These are phyloP conservation scores for Uromys caudimaculatus DNA, from an alignment of 2,797 vertebrate species.

Conservation along the genomic window DNA sequence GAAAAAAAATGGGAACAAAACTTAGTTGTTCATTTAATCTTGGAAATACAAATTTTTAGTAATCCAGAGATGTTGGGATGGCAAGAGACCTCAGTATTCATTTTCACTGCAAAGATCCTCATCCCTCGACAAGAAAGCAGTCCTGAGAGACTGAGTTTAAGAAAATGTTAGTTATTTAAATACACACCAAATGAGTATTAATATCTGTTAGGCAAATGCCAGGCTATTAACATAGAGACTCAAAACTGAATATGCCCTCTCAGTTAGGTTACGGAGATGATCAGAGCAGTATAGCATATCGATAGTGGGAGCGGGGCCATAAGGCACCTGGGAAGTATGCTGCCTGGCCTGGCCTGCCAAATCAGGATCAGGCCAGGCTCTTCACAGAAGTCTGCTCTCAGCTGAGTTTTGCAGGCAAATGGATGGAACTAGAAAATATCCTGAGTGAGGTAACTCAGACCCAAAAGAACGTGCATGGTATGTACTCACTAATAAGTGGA, in stretches of 20 bases:
- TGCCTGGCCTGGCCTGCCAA: neutral
- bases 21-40: constrained; percentile 59
- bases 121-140: neutral
- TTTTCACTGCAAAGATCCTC: neutral
- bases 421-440: too few species aligned
- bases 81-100: neutral
- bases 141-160: neutral
- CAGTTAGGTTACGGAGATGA: neutral
- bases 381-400: neutral
- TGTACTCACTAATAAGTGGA: too few species aligned
- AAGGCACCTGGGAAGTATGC: neutral
- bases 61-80: neutral
- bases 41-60: constrained; percentile 46
- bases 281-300: neutral
- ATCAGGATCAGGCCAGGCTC: neutral
- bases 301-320: neutral
- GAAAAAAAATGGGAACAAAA: constrained; percentile 32
- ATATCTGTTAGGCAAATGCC: neutral
- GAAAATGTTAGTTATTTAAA: constrained; percentile 17
- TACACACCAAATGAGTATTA: constrained; percentile 1
- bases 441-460: too few species aligned
- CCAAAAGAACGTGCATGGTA: too few species aligned
- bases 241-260: neutral
- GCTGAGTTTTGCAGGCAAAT: neutral
- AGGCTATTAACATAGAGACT: neutral